phyloP scores from a whole-genome alignment of 2,113 vertebrate genomes.

The Chelonoidis abingdonii region DNA sequence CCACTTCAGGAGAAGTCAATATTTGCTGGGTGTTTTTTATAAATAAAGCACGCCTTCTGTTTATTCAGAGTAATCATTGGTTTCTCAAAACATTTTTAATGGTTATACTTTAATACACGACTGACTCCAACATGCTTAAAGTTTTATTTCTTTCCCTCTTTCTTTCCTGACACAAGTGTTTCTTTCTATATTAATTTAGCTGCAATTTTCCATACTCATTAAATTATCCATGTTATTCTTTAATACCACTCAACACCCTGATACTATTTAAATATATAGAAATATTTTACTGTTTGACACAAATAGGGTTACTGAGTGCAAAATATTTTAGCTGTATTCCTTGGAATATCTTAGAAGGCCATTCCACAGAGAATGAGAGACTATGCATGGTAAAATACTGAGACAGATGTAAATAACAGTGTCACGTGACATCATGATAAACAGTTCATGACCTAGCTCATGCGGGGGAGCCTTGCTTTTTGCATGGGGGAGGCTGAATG shows the following conservation, averaged over 20 bases:
- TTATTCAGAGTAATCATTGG: neutral
- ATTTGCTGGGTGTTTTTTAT: slow-evolving; percentile 8
- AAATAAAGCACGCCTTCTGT: neutral
- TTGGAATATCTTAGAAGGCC: slow-evolving; percentile 34
- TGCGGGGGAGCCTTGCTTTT: slow-evolving; percentile 53
- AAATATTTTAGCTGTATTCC: slow-evolving; percentile 29
- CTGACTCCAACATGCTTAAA: neutral
- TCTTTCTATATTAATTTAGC: neutral
- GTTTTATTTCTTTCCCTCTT: neutral
- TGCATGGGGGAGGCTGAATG: neutral
- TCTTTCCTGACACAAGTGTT: neutral
- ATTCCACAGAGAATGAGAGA: neutral
- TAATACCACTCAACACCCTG: neutral
- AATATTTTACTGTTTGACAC: neutral
- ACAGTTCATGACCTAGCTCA: slow-evolving; percentile 37
- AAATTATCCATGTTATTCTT: slow-evolving; percentile 21
- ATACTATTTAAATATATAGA: neutral
- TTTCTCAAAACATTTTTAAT: slow-evolving; percentile 1
- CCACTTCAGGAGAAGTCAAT: neutral
- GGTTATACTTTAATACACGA: neutral
- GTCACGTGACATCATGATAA: slow-evolving; percentile 60
- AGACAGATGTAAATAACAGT: slow-evolving; percentile 63
- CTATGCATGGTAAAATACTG: neutral
- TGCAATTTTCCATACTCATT: neutral
- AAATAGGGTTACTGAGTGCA: slow-evolving; percentile 37